Base-by-base conservation (phyloP, 2,888 invertebrate genomes). In the Oxytorus armatus region DNA sequence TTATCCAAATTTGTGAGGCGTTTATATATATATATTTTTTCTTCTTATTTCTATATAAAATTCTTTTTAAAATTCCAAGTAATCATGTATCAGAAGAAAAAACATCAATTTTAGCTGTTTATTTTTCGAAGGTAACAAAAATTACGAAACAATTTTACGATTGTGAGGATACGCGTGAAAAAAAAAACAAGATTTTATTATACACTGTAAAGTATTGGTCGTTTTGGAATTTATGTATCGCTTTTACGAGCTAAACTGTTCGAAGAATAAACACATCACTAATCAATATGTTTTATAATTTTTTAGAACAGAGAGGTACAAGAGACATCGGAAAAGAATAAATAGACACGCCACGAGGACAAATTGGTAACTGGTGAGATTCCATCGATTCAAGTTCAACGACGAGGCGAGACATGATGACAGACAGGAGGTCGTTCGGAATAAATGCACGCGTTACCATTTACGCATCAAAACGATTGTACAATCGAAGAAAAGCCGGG, bases 381-480 rank as follows among this genome's bases (percentile, higher is more conserved):
- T 16, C 8, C 5, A 7, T 23, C 49, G 5, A 16, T 16, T 14
- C 49, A 29, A 16, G 47, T 10, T 21, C 10, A 1, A 18, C 33
- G 69, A 44, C 36, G 36, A 8, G 69, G 23, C 36, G 36, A 8
- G 33, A 70, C n/a, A 33, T 59, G n/a, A 25, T 16, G 57, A 44
- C 29, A 39, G 10, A n/a, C 16, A 4, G 49, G 65, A 74, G 73
- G 39, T 39, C 16, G 11, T 49, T 1, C 7, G 14, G 25, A 57
- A 14, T 55, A 18, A 36, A 5, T 21, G n/a, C 61, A 61, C 74
- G 25, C 23, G 55, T 77, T 68, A 72, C 81, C 70, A 61, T 79
- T 79, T 51, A 59, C 61, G 23, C 51, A 47, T 61, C 33, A 36
- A 47, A 44, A 51, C 7, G 47, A 77, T 81, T 77, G 68, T 57